phyloP scores from a whole-genome alignment of 2,113 vertebrate genomes.

The Condylura cristata region DNA sequence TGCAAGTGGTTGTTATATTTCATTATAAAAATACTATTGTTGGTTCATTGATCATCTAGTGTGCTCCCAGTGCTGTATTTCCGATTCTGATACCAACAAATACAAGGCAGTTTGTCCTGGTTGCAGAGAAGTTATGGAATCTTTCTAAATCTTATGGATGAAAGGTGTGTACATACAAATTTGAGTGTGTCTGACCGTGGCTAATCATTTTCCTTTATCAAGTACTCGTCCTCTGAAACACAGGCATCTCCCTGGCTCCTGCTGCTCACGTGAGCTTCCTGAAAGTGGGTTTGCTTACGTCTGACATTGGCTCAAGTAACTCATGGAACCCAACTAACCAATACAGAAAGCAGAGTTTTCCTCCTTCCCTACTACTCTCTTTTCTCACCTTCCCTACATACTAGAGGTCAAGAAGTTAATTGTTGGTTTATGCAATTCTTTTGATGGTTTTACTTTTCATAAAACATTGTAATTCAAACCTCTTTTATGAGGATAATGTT shows the following conservation, averaged over 20 bases:
- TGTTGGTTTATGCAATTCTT: not conserved
- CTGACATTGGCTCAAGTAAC: not conserved
- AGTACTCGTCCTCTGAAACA: not conserved
- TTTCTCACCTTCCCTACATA: not conserved
- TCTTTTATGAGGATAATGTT: constrained; percentile 19
- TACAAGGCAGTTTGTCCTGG: constrained; percentile 32
- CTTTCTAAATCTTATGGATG: constrained; percentile 1
- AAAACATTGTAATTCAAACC: constrained; percentile 28
- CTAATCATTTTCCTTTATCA: not conserved
- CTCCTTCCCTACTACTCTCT: not conserved
- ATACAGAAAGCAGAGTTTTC: not conserved
- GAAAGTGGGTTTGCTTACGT: not conserved
- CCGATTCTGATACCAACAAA: not conserved
- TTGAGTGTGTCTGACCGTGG: not conserved
- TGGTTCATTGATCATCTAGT: not conserved
- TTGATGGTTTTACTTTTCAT: not conserved
- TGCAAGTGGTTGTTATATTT: not conserved
- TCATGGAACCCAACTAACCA: not conserved
- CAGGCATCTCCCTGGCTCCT: not conserved
- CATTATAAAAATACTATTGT: not conserved
- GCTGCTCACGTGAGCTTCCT: not conserved
- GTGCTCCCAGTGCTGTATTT: not conserved
- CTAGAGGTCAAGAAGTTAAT: not conserved
- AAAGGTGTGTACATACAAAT: not conserved
- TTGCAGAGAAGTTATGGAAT: constrained; percentile 51